Conservation (phyloP, 2,113 vertebrate species). For the Chloebia gouldiae region DNA sequence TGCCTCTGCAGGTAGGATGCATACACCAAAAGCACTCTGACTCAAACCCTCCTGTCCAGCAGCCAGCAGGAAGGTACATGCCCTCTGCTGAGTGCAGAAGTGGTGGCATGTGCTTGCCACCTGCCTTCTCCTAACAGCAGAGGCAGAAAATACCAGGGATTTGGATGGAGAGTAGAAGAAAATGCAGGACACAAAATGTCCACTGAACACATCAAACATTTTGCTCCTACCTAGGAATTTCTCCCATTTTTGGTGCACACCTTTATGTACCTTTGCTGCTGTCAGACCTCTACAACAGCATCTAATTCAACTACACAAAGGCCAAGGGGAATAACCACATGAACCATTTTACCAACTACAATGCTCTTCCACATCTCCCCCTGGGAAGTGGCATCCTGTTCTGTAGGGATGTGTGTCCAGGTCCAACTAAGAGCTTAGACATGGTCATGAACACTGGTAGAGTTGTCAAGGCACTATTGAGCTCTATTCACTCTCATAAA, state of each 20-base stretch:
- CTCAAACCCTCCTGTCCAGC: not conserved
- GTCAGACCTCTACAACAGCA: not conserved
- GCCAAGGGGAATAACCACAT: not conserved
- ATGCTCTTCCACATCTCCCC: not conserved
- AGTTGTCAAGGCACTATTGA: not conserved
- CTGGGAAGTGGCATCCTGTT: not conserved
- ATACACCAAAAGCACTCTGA: not conserved
- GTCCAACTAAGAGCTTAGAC: rapidly evolving
- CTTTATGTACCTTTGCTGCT: not conserved
- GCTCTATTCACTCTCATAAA: not conserved
- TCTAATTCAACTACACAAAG: not conserved
- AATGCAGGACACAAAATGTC: not conserved
- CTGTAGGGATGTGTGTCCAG: rapidly evolving
- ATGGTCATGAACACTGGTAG: not conserved
- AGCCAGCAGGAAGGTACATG: not conserved
- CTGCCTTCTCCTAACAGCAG: not conserved
- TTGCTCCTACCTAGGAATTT: not conserved
- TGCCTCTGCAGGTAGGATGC: slow-evolving; percentile 3
- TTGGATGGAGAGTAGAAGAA: not conserved
- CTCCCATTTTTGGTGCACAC: not conserved
- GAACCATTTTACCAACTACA: not conserved
- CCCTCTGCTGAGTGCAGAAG: not conserved
- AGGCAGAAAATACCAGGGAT: not conserved
- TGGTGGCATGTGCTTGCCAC: not conserved
- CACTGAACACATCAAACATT: not conserved